phyloP scores from a whole-genome alignment of 2,113 vertebrate genomes.

The Cyphomyrus discorhynchus region DNA sequence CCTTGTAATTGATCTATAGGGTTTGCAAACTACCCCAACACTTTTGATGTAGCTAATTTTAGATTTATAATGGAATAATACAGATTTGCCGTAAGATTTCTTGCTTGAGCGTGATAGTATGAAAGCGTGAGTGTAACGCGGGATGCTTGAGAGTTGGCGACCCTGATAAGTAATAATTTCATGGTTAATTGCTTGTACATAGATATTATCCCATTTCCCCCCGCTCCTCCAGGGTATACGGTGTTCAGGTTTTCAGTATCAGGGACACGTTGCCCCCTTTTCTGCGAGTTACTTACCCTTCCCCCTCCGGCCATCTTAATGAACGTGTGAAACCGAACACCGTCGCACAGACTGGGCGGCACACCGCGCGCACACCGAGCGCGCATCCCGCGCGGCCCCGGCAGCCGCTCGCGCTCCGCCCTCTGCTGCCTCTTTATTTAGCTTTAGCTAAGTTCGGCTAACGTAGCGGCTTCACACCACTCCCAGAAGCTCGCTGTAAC shows the following conservation, averaged over 20 bases:
- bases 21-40: not conserved
- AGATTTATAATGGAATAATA: not conserved
- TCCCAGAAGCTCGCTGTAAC: conserved; percentile 25
- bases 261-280: not conserved
- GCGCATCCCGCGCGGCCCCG: conserved; percentile 12
- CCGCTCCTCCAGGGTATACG: not conserved
- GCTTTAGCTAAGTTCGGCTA: not conserved
- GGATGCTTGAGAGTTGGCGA: not conserved
- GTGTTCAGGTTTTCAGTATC: not conserved
- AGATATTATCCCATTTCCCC: not conserved
- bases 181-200: not conserved
- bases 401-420: conserved; percentile 9
- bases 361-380: conserved; percentile 18
- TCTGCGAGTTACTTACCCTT: not conserved
- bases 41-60: not conserved
- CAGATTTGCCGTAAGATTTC: not conserved
- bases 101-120: not conserved
- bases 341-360: not conserved
- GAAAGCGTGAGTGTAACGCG: not conserved
- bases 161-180: not conserved
- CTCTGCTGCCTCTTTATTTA: conserved; percentile 8
- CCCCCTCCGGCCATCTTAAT: not conserved
- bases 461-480: conserved; percentile 28
- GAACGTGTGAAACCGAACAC: conserved; percentile 26
- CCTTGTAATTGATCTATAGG: not conserved